A percentile compares a stretch with the other conserved stretches of the same genome.
phyloP scores from a whole-genome alignment of 2,888 invertebrate species.

The Ennomos quercinarius region DNA sequence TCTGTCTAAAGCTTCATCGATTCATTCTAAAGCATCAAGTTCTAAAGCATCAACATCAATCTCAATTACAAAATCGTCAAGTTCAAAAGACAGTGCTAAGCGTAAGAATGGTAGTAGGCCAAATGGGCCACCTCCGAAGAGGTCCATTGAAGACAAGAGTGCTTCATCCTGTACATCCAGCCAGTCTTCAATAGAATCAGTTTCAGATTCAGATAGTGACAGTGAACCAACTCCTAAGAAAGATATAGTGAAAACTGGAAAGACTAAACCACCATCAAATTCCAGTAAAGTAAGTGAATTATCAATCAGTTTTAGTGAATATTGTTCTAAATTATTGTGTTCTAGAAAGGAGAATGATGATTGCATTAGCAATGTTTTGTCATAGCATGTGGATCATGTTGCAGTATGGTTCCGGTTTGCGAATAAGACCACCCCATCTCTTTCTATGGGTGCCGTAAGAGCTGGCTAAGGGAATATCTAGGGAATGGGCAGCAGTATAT shows the following conservation, averaged over 20 bases:
- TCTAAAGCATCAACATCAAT: constrained; percentile 16
- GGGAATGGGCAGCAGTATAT: too few relatives aligned
- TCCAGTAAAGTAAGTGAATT: constrained; percentile 47
- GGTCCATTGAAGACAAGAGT: constrained; percentile 70
- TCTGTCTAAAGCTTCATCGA: constrained; percentile 12
- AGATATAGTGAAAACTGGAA: constrained; percentile 64
- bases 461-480: too few relatives aligned
- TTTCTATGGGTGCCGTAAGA: too few relatives aligned
- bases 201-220: constrained; percentile 73
- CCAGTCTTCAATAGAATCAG: constrained; percentile 76
- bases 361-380: too few relatives aligned
- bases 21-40: constrained; percentile 35
- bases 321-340: too few relatives aligned
- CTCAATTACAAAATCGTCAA: constrained; percentile 38
- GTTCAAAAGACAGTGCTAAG: constrained; percentile 63
- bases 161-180: constrained; percentile 77
- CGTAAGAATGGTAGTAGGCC: constrained; percentile 66
- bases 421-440: too few relatives aligned
- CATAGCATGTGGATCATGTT: too few relatives aligned
- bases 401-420: too few relatives aligned
- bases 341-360: too few relatives aligned
- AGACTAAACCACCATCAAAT: constrained; percentile 64
- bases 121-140: constrained; percentile 76
- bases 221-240: constrained; percentile 71
- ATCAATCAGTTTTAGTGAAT: neutral